These are phyloP conservation scores for Sycophaga agraensis DNA, from an alignment of 1,140 invertebrate genomes.

Conservation along the genomic window DNA sequence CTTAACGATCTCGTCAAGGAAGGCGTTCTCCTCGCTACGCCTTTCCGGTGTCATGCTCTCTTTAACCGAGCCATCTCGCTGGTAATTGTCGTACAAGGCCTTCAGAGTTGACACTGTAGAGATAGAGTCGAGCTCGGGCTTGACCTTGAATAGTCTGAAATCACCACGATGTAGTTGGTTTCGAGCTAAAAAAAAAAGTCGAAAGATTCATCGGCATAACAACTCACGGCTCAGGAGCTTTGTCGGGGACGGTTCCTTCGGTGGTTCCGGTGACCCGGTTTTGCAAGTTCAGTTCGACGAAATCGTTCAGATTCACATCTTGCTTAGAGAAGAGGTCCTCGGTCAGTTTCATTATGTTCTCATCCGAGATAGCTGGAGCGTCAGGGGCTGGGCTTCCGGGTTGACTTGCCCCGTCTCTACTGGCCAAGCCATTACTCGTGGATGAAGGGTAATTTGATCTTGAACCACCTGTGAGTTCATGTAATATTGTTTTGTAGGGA, in stretches of 20 bases:
- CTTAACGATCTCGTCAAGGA: constrained; percentile 62
- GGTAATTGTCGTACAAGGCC: constrained; percentile 71
- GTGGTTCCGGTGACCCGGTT: constrained; percentile 26
- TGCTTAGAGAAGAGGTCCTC: constrained; percentile 50
- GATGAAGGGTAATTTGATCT: background rate
- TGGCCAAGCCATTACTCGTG: background rate
- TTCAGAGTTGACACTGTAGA: constrained; percentile 64
- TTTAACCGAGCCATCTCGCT: constrained; percentile 67
- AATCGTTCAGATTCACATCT: constrained; percentile 40
- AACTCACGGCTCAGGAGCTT: constrained; percentile 49
- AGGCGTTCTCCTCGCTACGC: constrained; percentile 58
- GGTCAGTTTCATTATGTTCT: constrained; percentile 43
- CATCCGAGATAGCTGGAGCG: constrained; percentile 39
- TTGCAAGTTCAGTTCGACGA: constrained; percentile 51
- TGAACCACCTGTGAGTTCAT: too few species aligned
- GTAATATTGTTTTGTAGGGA: too few species aligned
- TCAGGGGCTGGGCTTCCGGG: background rate
- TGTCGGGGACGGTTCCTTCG: constrained; percentile 41
- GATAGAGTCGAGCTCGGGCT: constrained; percentile 35
- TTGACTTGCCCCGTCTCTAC: too few species aligned
- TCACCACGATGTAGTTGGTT: too few species aligned
- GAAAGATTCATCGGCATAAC: background rate
- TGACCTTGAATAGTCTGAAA: constrained; percentile 48
- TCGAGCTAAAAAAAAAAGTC: too few species aligned
- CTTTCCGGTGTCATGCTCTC: constrained; percentile 71